Conservation (phyloP, 2,888 invertebrate species). For the Tachina lurida region DNA sequence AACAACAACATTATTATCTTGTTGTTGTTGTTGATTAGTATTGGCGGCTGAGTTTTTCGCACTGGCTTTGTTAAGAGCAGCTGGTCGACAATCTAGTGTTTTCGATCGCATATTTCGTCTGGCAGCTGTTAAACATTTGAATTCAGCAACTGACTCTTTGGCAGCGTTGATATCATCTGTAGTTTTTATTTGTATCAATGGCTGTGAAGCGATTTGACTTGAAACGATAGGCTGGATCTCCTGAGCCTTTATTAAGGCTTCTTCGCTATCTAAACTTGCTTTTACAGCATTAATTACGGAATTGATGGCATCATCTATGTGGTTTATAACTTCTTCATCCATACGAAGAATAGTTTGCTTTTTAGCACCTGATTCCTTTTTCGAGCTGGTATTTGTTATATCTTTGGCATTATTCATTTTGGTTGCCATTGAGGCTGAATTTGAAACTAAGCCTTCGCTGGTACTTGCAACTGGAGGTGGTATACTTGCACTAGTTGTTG, state of each 20-base stretch:
- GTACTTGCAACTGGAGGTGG: background rate
- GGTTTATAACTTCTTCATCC: constrained; percentile 80
- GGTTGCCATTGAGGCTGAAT: background rate
- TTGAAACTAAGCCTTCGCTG: background rate
- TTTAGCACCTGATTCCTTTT: constrained; percentile 67
- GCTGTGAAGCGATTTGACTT: background rate
- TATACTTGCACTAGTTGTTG: constrained; percentile 8
- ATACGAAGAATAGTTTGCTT: constrained; percentile 75
- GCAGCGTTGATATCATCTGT: constrained; percentile 54
- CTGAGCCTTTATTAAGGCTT: constrained; percentile 64
- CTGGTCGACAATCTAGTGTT: constrained; percentile 77
- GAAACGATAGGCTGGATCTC: background rate
- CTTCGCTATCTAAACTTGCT: constrained; percentile 75
- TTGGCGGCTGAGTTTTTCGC: background rate
- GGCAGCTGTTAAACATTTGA: constrained; percentile 73
- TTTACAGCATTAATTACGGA: constrained; percentile 80
- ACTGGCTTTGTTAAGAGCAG: constrained; percentile 52
- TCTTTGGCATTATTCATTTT: constrained; percentile 64
- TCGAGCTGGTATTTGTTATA: constrained; percentile 32
- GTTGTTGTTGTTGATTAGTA: background rate
- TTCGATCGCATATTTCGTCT: constrained; percentile 78
- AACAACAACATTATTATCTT: background rate
- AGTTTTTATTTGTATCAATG: constrained; percentile 38
- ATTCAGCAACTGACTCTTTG: constrained; percentile 55
- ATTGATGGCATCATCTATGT: constrained; percentile 80